Percentiles rank a stretch among this genome's conserved stretches.
Conservation (phyloP, 1,140 invertebrate species). For the Aphidius gifuensis region DNA sequence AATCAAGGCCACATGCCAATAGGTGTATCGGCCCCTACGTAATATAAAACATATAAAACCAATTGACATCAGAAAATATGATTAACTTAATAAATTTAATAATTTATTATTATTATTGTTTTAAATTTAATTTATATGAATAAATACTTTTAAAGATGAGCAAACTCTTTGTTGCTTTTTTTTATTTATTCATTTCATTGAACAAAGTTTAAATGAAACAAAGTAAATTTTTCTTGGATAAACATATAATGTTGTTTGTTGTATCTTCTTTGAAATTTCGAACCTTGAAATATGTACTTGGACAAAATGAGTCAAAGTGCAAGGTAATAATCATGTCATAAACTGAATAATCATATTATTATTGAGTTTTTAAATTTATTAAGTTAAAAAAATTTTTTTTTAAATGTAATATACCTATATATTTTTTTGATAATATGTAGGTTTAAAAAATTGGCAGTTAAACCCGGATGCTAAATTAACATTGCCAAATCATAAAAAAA, state of each 20-base stretch:
- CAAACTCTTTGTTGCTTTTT: no score
- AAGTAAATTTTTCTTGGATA: background rate
- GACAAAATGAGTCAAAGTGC: slow-evolving; percentile 25
- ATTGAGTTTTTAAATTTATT: background rate
- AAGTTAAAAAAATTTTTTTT: background rate
- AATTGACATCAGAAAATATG: slow-evolving; percentile 4
- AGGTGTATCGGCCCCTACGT: slow-evolving; percentile 38
- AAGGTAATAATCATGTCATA: slow-evolving; percentile 21
- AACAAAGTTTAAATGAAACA: no score
- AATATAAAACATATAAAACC: slow-evolving; percentile 6
- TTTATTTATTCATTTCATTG: no score
- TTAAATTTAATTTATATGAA: background rate
- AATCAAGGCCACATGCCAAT: slow-evolving; percentile 36
- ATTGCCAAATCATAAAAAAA: slow-evolving; percentile 17
- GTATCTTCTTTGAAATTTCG: slow-evolving; percentile 21
- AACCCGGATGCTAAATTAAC: slow-evolving; percentile 23
- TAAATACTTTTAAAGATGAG: background rate
- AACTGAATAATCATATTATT: slow-evolving; percentile 20
- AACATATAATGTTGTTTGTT: slow-evolving; percentile 18
- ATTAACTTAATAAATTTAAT: background rate
- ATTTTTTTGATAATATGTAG: no score
- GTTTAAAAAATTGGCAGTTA: slow-evolving; percentile 20
- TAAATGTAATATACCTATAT: background rate
- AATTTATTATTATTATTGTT: background rate
- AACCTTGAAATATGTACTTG: slow-evolving; percentile 20